phyloP scores from a whole-genome alignment of 2,113 vertebrate genomes.

The Chlamydotis undulata region DNA sequence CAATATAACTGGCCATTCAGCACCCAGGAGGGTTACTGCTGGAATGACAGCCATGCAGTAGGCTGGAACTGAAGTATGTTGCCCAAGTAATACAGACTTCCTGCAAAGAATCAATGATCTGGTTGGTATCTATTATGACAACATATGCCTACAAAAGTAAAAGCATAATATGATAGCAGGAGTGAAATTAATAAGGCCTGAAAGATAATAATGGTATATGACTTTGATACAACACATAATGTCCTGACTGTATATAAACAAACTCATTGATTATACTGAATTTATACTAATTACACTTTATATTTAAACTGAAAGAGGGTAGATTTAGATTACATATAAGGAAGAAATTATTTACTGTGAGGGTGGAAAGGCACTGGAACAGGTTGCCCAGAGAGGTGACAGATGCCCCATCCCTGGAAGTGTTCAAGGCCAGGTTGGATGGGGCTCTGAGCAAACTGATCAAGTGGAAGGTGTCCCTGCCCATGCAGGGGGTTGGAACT shows the following conservation, averaged over 20 bases:
- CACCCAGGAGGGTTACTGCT: not conserved
- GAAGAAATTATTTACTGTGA: no score
- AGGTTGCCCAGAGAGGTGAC: no score
- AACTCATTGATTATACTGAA: not conserved
- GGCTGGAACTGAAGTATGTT: not conserved
- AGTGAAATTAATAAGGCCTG: not conserved
- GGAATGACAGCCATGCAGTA: not conserved
- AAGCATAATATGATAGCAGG: not conserved
- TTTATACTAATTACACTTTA: no score
- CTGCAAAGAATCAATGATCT: not conserved
- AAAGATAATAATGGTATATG: not conserved
- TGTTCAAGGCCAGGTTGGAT: no score
- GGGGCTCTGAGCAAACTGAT: no score
- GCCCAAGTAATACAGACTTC: not conserved
- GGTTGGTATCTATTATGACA: not conserved
- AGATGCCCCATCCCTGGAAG: no score
- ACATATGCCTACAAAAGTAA: not conserved
- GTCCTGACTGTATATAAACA: not conserved
- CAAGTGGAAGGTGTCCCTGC: no score
- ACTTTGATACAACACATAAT: not conserved
- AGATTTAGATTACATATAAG: no score
- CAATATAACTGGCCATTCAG: not conserved
- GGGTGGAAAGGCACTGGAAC: no score
- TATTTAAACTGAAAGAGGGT: no score
- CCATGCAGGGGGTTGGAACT: no score